Conservation (phyloP, 2,797 vertebrate genomes). For the Cyclura pinguis region DNA sequence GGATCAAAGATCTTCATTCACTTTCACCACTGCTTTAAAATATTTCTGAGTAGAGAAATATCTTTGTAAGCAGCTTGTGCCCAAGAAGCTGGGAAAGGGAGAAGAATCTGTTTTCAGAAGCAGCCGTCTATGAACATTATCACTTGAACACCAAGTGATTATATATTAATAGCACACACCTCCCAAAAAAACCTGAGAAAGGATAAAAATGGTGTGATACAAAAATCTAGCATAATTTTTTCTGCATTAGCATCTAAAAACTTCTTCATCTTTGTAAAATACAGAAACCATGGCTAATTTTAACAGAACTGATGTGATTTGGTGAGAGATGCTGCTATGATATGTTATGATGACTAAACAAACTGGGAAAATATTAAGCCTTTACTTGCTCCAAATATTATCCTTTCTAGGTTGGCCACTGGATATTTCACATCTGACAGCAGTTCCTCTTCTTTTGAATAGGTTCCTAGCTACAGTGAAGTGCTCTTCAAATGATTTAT, state of each 20-base stretch:
- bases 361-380: constrained; percentile 42
- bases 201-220: constrained; percentile 40
- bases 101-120: constrained; percentile 35
- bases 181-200: constrained; percentile 22
- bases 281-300: constrained; percentile 30
- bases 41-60: background rate
- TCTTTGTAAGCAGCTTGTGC: constrained; percentile 25
- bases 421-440: constrained; percentile 19
- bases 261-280: constrained; percentile 25
- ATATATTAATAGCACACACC: constrained; percentile 38
- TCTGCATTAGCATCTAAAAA: constrained; percentile 25
- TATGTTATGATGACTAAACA: constrained; percentile 16
- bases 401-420: constrained; percentile 12
- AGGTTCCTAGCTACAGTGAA: constrained; percentile 50
- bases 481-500: constrained; percentile 46
- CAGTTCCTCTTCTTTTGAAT: constrained; percentile 44
- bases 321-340: constrained; percentile 26
- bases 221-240: constrained; percentile 35
- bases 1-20: background rate
- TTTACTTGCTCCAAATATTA: constrained; percentile 10
- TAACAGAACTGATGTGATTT: constrained; percentile 24
- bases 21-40: background rate
- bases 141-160: constrained; percentile 46
- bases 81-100: constrained; percentile 39
- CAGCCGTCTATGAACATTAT: constrained; percentile 20